Base-by-base conservation (phyloP, 2,113 vertebrate species). In the Camelus dromedarius region DNA sequence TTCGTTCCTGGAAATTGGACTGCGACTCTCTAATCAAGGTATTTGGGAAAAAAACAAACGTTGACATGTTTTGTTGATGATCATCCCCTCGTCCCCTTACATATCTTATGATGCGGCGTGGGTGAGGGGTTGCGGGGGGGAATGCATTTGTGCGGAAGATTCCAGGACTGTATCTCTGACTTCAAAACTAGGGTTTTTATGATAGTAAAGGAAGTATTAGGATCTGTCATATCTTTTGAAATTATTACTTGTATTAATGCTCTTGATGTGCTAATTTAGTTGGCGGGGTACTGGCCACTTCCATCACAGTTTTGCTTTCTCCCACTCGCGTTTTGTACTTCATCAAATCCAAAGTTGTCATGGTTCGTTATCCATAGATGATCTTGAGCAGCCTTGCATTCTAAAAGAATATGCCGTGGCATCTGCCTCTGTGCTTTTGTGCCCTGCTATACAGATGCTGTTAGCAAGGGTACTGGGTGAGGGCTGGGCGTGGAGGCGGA, bases 331-430 rank as follows among this genome's bases (percentile, higher is more conserved):
- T 70, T 92, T 96, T 89, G 30, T 3, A 2, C 96, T 98, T 96
- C 72, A 54, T 98, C 95, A 96, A 80, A 98, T 97, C 94, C 97
- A 94, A 94, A 95, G 80, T 95, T 98, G 97, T 98, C 97, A 97
- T 97, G 98, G 97, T 98, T 98, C 98, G 95, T 98, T 98, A 98
- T 98, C 95, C 97, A 96, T 96, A 97, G 98, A 98, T 98, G 97
- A 98, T 98, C 97, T 97, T 98, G 98, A 97, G 97, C 97, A 98
- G 96, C 82, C 98, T 98, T 97, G 98, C 98, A 96, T 98, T 96
- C 70, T 95, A 93, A 97, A 98, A 97, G 98, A 98, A 98, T 98
- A 98, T 98, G 98, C 76, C 97, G 30, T 91, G 91, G 91, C 98
- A 98, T 98, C 98, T 98, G 98, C 96, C 95, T 95, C 97, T 97